Percentiles rank a stretch among this genome's conserved stretches.
Conservation (phyloP, 2,797 vertebrate genomes). For the Oreortyx pictus region DNA sequence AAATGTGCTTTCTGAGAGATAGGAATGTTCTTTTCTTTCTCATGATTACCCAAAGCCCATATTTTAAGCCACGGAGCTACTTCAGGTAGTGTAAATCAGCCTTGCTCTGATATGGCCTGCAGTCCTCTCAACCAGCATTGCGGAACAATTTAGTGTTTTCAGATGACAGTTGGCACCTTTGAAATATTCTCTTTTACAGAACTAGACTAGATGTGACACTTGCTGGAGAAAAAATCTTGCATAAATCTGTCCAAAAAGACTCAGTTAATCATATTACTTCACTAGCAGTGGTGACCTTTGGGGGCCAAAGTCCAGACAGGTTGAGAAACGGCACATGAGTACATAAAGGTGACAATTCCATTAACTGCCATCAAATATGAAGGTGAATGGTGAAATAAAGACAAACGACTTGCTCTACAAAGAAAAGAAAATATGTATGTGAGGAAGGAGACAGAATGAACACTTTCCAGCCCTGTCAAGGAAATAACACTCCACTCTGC, state of each 20-base stretch:
- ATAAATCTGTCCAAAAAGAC: slow-evolving; percentile 81
- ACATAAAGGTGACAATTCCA: slow-evolving; percentile 76
- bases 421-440: slow-evolving; percentile 56
- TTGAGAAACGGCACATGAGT: slow-evolving; percentile 80
- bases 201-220: slow-evolving; percentile 73
- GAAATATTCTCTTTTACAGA: slow-evolving; percentile 73
- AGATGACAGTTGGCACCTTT: slow-evolving; percentile 74
- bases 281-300: slow-evolving; percentile 77
- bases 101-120: slow-evolving; percentile 19
- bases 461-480: not conserved
- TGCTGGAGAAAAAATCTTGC: slow-evolving; percentile 67
- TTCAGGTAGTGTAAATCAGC: slow-evolving; percentile 62
- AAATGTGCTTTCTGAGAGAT: slow-evolving; percentile 8
- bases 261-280: slow-evolving; percentile 83
- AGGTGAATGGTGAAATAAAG: slow-evolving; percentile 75
- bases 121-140: slow-evolving; percentile 42
- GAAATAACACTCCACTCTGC: not conserved
- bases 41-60: slow-evolving; percentile 1
- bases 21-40: slow-evolving; percentile 5
- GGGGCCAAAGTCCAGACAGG: slow-evolving; percentile 79
- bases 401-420: slow-evolving; percentile 63
- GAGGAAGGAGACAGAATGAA: slow-evolving; percentile 46
- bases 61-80: slow-evolving; percentile 34
- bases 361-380: slow-evolving; percentile 77
- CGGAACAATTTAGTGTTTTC: slow-evolving; percentile 69